Evolutionary conservation across 2,113 vertebrate genomes (phyloP).

Genomic region (Pagrus major): DNA sequence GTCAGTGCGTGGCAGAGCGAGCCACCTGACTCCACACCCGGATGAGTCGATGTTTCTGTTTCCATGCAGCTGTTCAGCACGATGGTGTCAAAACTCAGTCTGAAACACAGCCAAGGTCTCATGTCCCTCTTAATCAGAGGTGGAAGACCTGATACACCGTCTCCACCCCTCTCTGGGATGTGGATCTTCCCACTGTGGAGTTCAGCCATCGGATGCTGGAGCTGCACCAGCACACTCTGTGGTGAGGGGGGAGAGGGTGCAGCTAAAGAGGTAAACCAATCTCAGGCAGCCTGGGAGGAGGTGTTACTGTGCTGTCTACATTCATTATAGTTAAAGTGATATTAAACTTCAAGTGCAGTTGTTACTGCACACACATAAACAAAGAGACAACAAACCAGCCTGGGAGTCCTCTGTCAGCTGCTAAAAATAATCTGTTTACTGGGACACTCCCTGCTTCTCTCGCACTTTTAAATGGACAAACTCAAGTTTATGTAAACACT

Average conservation of each 20-base stretch:
- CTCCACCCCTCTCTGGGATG: conserved; percentile 32
- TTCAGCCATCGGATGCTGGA: conserved; percentile 11
- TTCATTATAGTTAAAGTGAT: neutral
- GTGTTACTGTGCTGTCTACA: neutral
- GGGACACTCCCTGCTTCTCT: conserved; percentile 5
- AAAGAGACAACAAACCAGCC: conserved; percentile 1
- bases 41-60: conserved; percentile 5
- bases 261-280: neutral
- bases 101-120: conserved; percentile 29
- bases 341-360: conserved; percentile 57
- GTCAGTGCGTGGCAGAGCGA: neutral
- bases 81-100: conserved; percentile 11
- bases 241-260: neutral
- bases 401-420: conserved; percentile 1
- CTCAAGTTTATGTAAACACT: neutral
- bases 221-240: neutral
- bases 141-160: conserved; percentile 28
- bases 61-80: conserved; percentile 48
- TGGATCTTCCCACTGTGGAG: neutral
- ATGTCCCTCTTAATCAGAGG: neutral
- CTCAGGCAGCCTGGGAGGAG: neutral
- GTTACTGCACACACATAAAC: conserved; percentile 40
- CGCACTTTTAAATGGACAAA: neutral
- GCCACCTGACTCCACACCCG: neutral
- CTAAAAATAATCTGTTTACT: conserved; percentile 58